phyloP scores from a whole-genome alignment of 2,888 invertebrate species.

The Xestia c-nigrum region DNA sequence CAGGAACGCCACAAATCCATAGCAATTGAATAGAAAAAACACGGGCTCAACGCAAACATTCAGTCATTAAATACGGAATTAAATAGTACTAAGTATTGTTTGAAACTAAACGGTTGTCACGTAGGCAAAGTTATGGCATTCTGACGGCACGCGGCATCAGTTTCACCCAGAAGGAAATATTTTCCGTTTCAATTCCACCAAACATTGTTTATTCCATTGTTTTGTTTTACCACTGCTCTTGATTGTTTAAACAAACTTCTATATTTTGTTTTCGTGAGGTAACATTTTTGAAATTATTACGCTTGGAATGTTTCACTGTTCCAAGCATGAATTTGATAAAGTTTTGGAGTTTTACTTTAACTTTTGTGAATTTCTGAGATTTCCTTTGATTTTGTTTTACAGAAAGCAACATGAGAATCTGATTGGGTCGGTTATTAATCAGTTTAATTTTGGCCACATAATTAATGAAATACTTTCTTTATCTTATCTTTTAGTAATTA shows the following conservation, averaged over 20 bases:
- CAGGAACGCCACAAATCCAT: neutral
- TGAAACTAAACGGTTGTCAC: slow-evolving; percentile 44
- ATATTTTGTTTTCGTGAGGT: slow-evolving; percentile 26
- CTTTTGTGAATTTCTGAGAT: neutral
- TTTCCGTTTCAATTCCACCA: slow-evolving; percentile 50
- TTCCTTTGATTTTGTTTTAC: neutral
- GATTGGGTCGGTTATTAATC: neutral
- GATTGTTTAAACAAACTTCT: slow-evolving; percentile 52
- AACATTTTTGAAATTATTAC: slow-evolving; percentile 45
- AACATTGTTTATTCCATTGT: slow-evolving; percentile 59
- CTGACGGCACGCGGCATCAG: slow-evolving; percentile 16
- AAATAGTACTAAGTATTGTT: slow-evolving; percentile 50
- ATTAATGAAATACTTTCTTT: neutral
- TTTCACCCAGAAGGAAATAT: slow-evolving; percentile 33
- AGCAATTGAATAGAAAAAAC: slow-evolving; percentile 10
- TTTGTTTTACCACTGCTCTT: slow-evolving; percentile 50
- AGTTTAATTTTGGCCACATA: neutral
- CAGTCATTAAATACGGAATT: slow-evolving; percentile 34
- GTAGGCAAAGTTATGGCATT: slow-evolving; percentile 52
- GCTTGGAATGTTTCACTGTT: slow-evolving; percentile 28
- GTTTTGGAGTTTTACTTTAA: neutral
- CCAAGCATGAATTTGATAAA: slow-evolving; percentile 10
- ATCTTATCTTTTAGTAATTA: neutral
- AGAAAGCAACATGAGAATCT: neutral
- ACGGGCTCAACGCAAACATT: slow-evolving; percentile 11